Evolutionary conservation across 2,797 vertebrate species (phyloP).

Genomic region (Lemur catta): DNA sequence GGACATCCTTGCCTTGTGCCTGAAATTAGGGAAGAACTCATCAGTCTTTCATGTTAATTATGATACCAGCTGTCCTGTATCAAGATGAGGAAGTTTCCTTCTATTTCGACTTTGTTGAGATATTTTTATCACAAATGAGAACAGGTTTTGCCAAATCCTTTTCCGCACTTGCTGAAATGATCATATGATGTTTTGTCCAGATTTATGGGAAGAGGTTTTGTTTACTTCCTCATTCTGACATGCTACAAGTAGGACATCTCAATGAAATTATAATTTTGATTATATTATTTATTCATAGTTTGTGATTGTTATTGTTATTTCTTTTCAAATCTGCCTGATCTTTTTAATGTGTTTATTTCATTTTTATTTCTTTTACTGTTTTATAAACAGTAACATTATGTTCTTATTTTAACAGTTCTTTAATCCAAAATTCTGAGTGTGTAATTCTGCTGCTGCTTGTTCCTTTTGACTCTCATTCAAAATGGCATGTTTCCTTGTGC

Average conservation of each 20-base stretch:
- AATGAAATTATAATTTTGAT: not conserved
- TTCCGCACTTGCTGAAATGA: not conserved
- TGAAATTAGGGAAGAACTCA: not conserved
- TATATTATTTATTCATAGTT: not conserved
- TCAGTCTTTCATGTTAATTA: not conserved
- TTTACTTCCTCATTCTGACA: not conserved
- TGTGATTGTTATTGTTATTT: not conserved
- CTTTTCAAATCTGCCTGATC: not conserved
- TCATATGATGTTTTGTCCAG: not conserved
- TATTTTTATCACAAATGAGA: not conserved
- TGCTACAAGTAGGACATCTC: not conserved
- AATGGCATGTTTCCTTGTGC: not conserved
- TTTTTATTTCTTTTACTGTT: not conserved
- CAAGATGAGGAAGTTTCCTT: not conserved
- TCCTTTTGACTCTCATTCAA: not conserved
- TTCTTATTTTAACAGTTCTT: slow-evolving; percentile 11
- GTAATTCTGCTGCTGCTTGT: not conserved
- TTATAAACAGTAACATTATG: not conserved
- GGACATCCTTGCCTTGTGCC: not conserved
- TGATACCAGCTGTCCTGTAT: not conserved
- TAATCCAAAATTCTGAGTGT: not conserved
- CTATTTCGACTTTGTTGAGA: not conserved
- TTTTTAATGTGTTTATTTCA: not conserved
- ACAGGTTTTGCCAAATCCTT: not conserved
- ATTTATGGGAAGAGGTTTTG: not conserved